Evolutionary conservation across 2,113 vertebrate species (phyloP).

Genomic region (Cryptotis parvus): DNA sequence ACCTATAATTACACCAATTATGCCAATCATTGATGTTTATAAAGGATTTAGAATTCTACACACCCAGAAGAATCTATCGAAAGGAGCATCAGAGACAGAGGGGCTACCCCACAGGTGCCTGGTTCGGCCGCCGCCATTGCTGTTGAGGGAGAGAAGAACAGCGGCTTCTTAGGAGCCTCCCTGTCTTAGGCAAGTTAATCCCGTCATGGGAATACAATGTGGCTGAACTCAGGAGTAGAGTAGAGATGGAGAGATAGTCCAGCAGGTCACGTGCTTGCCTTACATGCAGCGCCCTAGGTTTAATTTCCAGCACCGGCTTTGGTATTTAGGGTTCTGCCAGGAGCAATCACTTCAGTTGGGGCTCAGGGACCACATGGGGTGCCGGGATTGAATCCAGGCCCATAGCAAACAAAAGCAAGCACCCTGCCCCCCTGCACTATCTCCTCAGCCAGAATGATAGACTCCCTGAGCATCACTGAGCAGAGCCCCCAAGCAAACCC

Average conservation of each 20-base stretch:
- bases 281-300: not conserved
- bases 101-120: constrained; percentile 20
- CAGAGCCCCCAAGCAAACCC: not conserved
- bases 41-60: constrained; percentile 78
- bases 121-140: not conserved
- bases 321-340: too few relatives aligned
- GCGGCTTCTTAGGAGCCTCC: not conserved
- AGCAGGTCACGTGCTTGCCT: too few relatives aligned
- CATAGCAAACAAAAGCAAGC: too few relatives aligned
- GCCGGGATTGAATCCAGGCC: too few relatives aligned
- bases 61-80: constrained; percentile 64
- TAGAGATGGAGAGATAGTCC: not conserved
- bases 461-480: not conserved
- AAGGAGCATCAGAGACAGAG: constrained; percentile 45
- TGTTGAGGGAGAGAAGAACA: not conserved
- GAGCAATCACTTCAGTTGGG: too few relatives aligned
- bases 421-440: too few relatives aligned
- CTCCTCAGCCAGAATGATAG: too few relatives aligned
- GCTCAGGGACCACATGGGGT: too few relatives aligned
- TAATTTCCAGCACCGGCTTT: not conserved
- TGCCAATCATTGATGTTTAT: constrained; percentile 79
- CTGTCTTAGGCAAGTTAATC: constrained; percentile 46
- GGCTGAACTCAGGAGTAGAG: constrained; percentile 25
- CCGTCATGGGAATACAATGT: constrained; percentile 36
- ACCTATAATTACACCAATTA: constrained; percentile 83